Percentiles rank a stretch among this genome's conserved stretches.
phyloP scores from a whole-genome alignment of 1,140 invertebrate species.

The Himalopsyche phryganea region DNA sequence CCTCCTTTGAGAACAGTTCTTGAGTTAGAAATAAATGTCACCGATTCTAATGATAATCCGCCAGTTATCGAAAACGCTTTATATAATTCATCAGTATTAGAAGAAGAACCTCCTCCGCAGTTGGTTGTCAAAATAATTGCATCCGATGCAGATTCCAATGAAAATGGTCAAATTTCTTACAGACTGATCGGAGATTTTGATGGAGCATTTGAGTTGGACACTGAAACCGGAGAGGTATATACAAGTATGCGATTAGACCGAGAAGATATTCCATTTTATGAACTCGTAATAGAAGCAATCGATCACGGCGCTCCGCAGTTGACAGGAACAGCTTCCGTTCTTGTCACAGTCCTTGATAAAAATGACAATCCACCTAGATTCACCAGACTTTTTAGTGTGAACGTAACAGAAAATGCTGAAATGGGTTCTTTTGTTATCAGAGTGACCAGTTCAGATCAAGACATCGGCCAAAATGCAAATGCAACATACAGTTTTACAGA shows the following conservation, averaged over 20 bases:
- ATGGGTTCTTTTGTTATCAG: conserved; percentile 89
- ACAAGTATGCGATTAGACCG: conserved; percentile 84
- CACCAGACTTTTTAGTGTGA: conserved; percentile 86
- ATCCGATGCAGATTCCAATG: conserved; percentile 80
- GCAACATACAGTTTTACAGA: conserved; percentile 85
- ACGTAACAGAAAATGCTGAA: conserved; percentile 93
- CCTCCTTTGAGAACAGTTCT: conserved; percentile 74
- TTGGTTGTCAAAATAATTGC: conserved; percentile 76
- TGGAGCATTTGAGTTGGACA: conserved; percentile 76
- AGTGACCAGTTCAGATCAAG: conserved; percentile 87
- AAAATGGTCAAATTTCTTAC: conserved; percentile 82
- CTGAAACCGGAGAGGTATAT: conserved; percentile 77
- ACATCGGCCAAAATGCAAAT: conserved; percentile 83
- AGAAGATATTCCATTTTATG: conserved; percentile 80
- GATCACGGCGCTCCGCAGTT: conserved; percentile 82
- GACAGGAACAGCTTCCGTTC: conserved; percentile 79
- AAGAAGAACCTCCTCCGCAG: conserved; percentile 80
- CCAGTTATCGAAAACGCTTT: conserved; percentile 76
- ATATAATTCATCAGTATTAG: conserved; percentile 80
- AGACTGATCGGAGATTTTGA: conserved; percentile 71
- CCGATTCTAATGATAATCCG: conserved; percentile 88
- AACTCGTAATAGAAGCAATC: conserved; percentile 78
- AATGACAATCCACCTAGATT: conserved; percentile 95
- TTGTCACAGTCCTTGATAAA: conserved; percentile 82
- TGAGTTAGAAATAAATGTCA: conserved; percentile 78